A percentile compares a stretch with the other conserved stretches of the same genome.
Conservation (phyloP, 2,113 vertebrate species). For the Cacatua alba region DNA sequence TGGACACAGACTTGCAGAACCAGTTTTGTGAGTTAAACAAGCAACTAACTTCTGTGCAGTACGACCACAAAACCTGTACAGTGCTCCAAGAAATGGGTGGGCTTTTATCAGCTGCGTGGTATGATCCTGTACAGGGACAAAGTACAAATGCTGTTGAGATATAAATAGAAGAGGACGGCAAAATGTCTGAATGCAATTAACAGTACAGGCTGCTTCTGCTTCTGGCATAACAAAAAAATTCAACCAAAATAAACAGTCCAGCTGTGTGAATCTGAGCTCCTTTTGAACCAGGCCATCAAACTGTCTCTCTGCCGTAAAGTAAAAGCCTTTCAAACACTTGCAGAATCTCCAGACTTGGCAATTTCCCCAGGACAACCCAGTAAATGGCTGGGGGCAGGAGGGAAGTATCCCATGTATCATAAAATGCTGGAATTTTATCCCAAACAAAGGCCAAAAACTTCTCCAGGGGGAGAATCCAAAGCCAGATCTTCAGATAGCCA, state of each 20-base stretch:
- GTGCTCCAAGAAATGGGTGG: not conserved
- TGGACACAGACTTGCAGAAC: not conserved
- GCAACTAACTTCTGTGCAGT: not conserved
- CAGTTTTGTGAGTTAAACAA: not conserved
- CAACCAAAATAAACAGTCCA: constrained; percentile 66
- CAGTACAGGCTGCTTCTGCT: not conserved
- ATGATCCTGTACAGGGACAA: not conserved
- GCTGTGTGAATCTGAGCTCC: constrained; percentile 63
- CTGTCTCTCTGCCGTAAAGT: constrained; percentile 52
- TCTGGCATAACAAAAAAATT: constrained; percentile 42
- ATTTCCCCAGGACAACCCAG: constrained; percentile 59
- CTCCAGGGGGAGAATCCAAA: constrained; percentile 25
- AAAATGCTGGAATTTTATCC: constrained; percentile 60
- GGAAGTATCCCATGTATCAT: constrained; percentile 32
- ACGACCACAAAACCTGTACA: accelerated
- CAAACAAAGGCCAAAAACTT: constrained; percentile 9
- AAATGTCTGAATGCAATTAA: constrained; percentile 25
- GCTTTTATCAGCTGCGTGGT: not conserved
- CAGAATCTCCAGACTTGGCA: constrained; percentile 57
- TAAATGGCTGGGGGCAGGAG: constrained; percentile 2
- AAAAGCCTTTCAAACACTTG: constrained; percentile 59
- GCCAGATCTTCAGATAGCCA: not conserved
- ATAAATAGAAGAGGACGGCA: not conserved
- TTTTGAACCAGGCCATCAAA: constrained; percentile 66
- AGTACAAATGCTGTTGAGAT: not conserved